These are phyloP conservation scores for Colistium nudipinnis DNA, from an alignment of 2,113 vertebrate genomes.

Conservation along the genomic window DNA sequence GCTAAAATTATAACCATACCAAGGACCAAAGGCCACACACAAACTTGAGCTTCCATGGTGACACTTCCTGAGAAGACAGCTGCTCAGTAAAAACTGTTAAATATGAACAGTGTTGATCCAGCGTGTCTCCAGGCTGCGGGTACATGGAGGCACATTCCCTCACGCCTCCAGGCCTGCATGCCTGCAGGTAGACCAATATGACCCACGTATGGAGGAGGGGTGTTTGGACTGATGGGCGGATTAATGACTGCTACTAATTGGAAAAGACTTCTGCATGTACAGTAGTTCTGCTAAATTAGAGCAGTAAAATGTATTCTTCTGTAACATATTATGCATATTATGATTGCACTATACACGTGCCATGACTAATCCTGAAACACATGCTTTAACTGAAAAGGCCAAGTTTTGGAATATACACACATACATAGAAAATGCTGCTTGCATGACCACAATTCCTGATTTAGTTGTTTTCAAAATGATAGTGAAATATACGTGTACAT, in stretches of 20 bases:
- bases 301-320: no score
- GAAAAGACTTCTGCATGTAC: no score
- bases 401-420: no score
- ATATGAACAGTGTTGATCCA: conserved; percentile 7
- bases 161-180: background rate
- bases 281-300: no score
- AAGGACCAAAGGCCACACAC: conserved; percentile 16
- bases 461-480: background rate
- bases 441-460: background rate
- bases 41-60: conserved; percentile 25
- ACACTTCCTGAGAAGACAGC: conserved; percentile 41
- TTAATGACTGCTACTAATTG: no score
- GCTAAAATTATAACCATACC: no score
- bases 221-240: no score
- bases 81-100: conserved; percentile 36
- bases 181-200: no score
- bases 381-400: no score
- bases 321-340: background rate
- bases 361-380: background rate
- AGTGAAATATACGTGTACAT: background rate
- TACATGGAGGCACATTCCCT: background rate
- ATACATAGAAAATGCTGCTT: no score
- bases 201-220: no score
- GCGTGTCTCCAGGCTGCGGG: background rate
- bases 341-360: background rate